Base-by-base conservation (phyloP, 2,797 vertebrate species). In the Onychomys arenicola region DNA sequence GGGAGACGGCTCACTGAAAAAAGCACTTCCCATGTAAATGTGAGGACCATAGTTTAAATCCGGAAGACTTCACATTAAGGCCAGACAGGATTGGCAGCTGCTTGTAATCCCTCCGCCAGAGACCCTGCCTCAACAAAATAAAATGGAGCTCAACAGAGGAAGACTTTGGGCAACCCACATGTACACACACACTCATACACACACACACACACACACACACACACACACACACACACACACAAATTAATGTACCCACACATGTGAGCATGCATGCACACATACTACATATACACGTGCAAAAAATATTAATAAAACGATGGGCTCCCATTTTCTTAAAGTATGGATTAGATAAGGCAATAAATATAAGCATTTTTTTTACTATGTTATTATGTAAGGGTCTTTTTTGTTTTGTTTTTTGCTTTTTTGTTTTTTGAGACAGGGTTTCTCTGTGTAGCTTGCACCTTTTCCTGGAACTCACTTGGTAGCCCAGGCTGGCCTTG, bases 271-370 rank as follows among this genome's bases (percentile, higher is more conserved):
- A 78, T 34, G 16, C 32, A 78, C 76, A 78, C 49, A 55, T 11
- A 55, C 14, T 32, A 78, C 49, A 52, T 21, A 55, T 52, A n/a
- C 17, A 34, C 16, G 16, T 14, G 46, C 29, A 78, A 78, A 78
- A 5, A 21, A 52, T 21, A 55, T 78, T 77, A 17, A 49, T 16
- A 49, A 27, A 93, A 52, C 10, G 71, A 40, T 94, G 32, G 52
- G 80, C 75, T 87, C 14, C 89, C 27, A 23, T 91, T 81, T 88
- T 95, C 34, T 75, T 34, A 80, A 57, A 55, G 87, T 92, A 77
- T 91, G 4, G 59, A 93, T 86, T 93, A 46, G 11, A 13, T 80
- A 96, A 89, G 25, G n/a, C 83, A 91, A 80, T 25, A 75, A 78
- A 87, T 91, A 46, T 86, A 95, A 81, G 6, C 25, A 0, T 91